Evolutionary conservation across 2,113 vertebrate species (phyloP), one percentile per base, ranked within the genome.

Genomic region (Perccottus glenii): DNA sequence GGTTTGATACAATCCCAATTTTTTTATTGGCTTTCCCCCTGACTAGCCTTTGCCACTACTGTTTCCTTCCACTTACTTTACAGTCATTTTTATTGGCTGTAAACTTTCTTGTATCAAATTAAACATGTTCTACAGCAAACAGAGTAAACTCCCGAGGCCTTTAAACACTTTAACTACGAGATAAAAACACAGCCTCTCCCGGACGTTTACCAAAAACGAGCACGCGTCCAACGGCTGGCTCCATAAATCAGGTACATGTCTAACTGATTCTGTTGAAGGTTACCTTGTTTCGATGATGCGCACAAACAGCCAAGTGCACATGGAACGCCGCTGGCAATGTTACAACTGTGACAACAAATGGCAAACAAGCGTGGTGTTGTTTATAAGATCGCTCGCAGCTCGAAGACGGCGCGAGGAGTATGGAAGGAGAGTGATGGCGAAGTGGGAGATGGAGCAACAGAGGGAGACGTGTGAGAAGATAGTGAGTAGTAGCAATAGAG

Each of bases 191-290:
- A 51, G 36, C 46, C 56, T 10, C 8, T 33, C 48, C 15, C 12
- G 12, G n/a, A 48, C 36, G 47, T 48, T 32, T 10, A 36, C 70
- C 63, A 68, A 66, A n/a, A 69, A 51, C 48, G 60, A 70, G 56
- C 57, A 51, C 51, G n/a, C n/a, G 5, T 74, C 62, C 48, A 9
- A 64, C 45, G 47, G 68, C 35, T 32, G 57, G 33, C 72, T 70
- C 70, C 33, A 59, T 71, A 79, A 85, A 83, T 70, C 68, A 16
- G 27, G 15, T 52, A 67, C 51, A 64, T 19, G 52, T 70, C 69
- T 74, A 60, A 78, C 73, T 27, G 40, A 40, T 71, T 53, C 60
- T 52, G 62, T 65, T 71, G 76, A 82, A 81, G 77, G 80, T 80
- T 72, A 75, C 65, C 70, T 82, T 75, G 77, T 73, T 63, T 46